phyloP scores from a whole-genome alignment of 1,140 invertebrate species.

The Danaus melanippus region DNA sequence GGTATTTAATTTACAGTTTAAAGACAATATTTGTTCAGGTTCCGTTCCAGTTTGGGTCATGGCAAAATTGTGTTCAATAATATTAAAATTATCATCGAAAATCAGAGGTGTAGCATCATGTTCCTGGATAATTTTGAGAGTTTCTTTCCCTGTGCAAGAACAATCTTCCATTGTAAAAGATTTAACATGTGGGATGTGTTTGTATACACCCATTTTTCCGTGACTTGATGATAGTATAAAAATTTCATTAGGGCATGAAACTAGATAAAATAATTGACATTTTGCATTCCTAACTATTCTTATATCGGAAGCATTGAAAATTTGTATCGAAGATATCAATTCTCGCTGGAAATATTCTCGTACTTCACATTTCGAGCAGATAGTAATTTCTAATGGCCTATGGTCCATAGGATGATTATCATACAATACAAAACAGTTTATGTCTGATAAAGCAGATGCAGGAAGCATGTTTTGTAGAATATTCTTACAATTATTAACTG shows the following conservation, averaged over 20 bases:
- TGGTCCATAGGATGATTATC: slow-evolving; percentile 46
- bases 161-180: slow-evolving; percentile 39
- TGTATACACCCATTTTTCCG: slow-evolving; percentile 25
- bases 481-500: slow-evolving; percentile 11
- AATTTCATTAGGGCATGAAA: slow-evolving; percentile 30
- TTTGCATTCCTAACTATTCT: slow-evolving; percentile 37
- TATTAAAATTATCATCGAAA: slow-evolving; percentile 46
- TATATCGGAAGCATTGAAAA: slow-evolving; percentile 25
- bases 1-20: too few species aligned
- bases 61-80: slow-evolving; percentile 6
- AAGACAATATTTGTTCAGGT: too few species aligned
- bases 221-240: slow-evolving; percentile 35
- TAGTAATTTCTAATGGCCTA: slow-evolving; percentile 36
- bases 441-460: slow-evolving; percentile 15
- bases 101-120: slow-evolving; percentile 39
- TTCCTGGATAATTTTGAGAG: slow-evolving; percentile 35
- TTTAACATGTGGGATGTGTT: slow-evolving; percentile 32
- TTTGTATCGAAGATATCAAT: slow-evolving; percentile 27
- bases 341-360: slow-evolving; percentile 41
- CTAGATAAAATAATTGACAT: slow-evolving; percentile 48
- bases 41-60: too few species aligned
- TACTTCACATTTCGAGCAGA: slow-evolving; percentile 45
- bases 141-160: slow-evolving; percentile 30
- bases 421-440: slow-evolving; percentile 43
- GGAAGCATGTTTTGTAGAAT: slow-evolving; percentile 19